Evolutionary conservation across 2,888 invertebrate genomes (phyloP), one percentile per base, ranked within the genome.

Genomic region (Cephus rjabovi): DNA sequence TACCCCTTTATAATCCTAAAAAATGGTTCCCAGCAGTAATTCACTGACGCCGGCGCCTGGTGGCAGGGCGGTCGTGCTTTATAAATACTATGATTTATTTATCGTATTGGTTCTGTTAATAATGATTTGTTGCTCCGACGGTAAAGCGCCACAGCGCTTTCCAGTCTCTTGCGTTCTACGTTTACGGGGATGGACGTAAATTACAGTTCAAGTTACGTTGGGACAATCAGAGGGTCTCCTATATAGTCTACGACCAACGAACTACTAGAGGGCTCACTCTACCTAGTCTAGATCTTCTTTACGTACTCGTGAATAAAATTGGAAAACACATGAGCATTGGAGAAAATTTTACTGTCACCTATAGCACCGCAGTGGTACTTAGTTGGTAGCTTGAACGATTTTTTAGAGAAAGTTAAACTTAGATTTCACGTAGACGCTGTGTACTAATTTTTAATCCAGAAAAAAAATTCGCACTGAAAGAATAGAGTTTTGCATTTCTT

Each of bases 81-180:
- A 85, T 85, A 83, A 86, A 85, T 84, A 83, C 86, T 81, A 80
- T 84, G 84, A 86, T 86, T 86, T 86, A 86, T 84, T 81, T 81
- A 83, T 85, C 84, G 81, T 83, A 82, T 83, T 82, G 83, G 81
- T 80, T 79, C 81, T 82, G 82, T 81, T 85, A 85, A 86, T 86
- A 86, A 84, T 85, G 85, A 85, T 85, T 84, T 85, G 84, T 85
- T 77, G 83, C 80, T 71, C 23, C 56, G 56, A 9, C 2, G 23
- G 23, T 23, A 56, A 56, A 56, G 23, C 56, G 56, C 56, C 56
- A 56, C 56, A 9, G 23, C 2, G 23, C 56, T 56, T 6, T 23
- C 9, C 23, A 56, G 56, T 56, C 56, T 56, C 9, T 23, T 56
- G 56, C 56, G 23, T 56, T 23, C 23, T 56, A 56, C 56, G 23